These are phyloP conservation scores for Seira sanloemensis DNA, from an alignment of 2,888 invertebrate genomes.

Conservation along the genomic window DNA sequence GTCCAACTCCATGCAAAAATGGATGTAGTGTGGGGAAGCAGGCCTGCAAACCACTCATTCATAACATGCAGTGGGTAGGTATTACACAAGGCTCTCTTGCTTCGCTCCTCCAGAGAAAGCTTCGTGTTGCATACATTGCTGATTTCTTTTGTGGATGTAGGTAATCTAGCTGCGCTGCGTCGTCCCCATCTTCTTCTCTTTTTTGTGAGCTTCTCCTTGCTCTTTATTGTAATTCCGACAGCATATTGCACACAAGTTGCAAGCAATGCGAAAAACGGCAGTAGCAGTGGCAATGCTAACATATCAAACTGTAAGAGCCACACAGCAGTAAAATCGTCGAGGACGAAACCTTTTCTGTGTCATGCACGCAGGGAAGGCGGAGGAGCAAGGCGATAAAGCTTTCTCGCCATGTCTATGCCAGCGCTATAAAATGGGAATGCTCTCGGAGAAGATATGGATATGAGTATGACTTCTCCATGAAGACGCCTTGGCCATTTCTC, in stretches of 20 bases:
- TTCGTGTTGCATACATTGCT: too few species aligned
- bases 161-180: conserved; percentile 59
- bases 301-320: background rate
- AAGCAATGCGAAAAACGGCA: conserved; percentile 51
- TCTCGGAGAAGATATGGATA: conserved; percentile 25
- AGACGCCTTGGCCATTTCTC: background rate
- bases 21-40: background rate
- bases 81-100: too few species aligned
- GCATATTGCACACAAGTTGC: conserved; percentile 64
- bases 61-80: conserved; percentile 23
- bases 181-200: conserved; percentile 45
- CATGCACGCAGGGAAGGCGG: conserved; percentile 61
- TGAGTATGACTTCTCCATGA: background rate
- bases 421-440: conserved; percentile 11
- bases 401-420: too few species aligned
- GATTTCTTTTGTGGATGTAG: conserved; percentile 51
- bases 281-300: conserved; percentile 17
- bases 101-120: too few species aligned
- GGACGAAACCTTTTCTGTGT: conserved; percentile 61
- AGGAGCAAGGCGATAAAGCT: too few species aligned
- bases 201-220: too few species aligned
- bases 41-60: too few species aligned
- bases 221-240: conserved; percentile 61
- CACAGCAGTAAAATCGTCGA: conserved; percentile 33
- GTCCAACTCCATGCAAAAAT: background rate